Evolutionary conservation across 2,113 vertebrate species (phyloP), one percentile per base, ranked within the genome.

Genomic region (Furnarius figulus): DNA sequence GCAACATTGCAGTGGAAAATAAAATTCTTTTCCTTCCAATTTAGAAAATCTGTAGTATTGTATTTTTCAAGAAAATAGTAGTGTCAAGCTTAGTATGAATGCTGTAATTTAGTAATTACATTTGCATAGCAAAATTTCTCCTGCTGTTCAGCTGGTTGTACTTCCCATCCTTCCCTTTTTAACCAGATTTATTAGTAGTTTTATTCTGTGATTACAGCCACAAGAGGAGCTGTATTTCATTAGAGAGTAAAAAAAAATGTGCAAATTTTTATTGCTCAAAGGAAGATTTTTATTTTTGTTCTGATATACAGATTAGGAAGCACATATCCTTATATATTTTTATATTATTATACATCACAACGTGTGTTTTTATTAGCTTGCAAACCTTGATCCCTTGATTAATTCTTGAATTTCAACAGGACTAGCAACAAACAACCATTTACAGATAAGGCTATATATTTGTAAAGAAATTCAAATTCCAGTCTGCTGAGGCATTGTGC

Each of bases 81-180:
- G 67, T 83, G 63, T 91, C 79, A 88, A 71, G 67, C 78, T 71
- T 91, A 72, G 33, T 94, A 77, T 66, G 87, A 93, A 73, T 83
- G 85, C 90, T 93, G 63, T 94, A 94, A 94, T 96, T 95, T 96
- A 85, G 93, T 93, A 96, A 96, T 95, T 94, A 85, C 59, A 77
- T 96, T 97, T 95, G 89, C 82, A 91, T 93, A 92, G 73, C 53
- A 87, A 12, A 83, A 88, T 88, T 88, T 87, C 46, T 96, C 75
- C 85, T 90, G 85, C 90, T 95, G 93, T 96, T 97, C 87, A 94
- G 82, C 63, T 94, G 67, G 71, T 91, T 73, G 27, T 79, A 37
- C 59, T 91, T 94, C 39, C 35, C 62, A 79, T 91, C 37, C 33
- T 90, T 91, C 40, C 39, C 27, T 80, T 90, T 94, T 88, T 85